phyloP scores from a whole-genome alignment of 1,140 invertebrate species.

The Macrosteles quadrilineatus region DNA sequence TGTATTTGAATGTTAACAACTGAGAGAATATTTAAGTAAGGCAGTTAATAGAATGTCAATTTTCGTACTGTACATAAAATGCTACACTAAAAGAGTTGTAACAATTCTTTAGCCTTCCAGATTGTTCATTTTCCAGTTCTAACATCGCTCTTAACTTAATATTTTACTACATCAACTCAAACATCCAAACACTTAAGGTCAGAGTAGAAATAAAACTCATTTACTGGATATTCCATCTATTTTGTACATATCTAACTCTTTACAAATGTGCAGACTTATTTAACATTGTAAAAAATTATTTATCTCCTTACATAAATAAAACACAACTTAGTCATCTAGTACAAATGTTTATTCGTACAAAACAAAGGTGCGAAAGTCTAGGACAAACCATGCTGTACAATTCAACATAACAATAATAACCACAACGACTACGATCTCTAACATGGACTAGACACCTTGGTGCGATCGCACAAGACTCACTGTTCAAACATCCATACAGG shows the following conservation, averaged over 20 bases:
- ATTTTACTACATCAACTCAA: too few species aligned
- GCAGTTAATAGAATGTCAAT: too few species aligned
- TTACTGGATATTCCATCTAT: neutral
- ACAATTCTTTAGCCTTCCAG: too few species aligned
- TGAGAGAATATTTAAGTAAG: too few species aligned
- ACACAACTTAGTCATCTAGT: neutral
- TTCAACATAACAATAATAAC: neutral
- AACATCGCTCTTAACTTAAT: too few species aligned
- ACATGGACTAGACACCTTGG: slow-evolving; percentile 19
- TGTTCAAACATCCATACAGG: neutral
- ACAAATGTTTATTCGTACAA: neutral
- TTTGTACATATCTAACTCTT: slow-evolving; percentile 15
- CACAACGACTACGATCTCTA: neutral
- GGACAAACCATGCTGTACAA: slow-evolving; percentile 7
- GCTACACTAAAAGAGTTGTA: too few species aligned
- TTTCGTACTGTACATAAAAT: too few species aligned
- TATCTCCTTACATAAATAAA: neutral
- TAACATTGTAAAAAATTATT: slow-evolving; percentile 15
- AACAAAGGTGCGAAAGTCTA: slow-evolving; percentile 1
- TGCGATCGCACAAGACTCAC: neutral
- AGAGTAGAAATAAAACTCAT: too few species aligned
- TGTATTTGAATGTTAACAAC: too few species aligned
- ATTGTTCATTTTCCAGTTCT: too few species aligned
- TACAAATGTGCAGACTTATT: slow-evolving; percentile 21
- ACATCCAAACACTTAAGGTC: too few species aligned